These are phyloP conservation scores for Eupithecia insigniata DNA, from an alignment of 2,888 invertebrate genomes.

Conservation along the genomic window DNA sequence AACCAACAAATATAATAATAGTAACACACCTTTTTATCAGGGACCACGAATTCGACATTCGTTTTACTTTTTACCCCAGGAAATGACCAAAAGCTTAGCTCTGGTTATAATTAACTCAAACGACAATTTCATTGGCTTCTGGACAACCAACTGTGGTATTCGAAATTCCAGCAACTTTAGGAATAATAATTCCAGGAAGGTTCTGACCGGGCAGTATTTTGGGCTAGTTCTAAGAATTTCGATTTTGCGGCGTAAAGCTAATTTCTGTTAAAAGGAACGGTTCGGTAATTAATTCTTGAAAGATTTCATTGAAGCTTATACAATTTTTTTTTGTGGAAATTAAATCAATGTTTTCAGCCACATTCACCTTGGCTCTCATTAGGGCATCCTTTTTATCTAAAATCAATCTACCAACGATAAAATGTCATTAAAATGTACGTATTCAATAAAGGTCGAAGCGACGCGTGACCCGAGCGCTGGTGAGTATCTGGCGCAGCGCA, in stretches of 20 bases:
- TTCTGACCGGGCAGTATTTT: not conserved
- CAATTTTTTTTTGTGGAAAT: not conserved
- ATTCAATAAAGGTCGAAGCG: too few species aligned
- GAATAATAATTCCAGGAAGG: not conserved
- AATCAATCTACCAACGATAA: not conserved
- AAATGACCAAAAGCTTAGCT: constrained; percentile 35
- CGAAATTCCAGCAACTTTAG: not conserved
- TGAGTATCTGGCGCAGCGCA: too few species aligned
- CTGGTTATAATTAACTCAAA: constrained; percentile 38
- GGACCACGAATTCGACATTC: constrained; percentile 23
- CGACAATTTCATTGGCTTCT: constrained; percentile 38
- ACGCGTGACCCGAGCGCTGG: too few species aligned
- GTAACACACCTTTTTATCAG: not conserved
- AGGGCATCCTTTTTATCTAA: not conserved
- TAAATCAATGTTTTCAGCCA: not conserved
- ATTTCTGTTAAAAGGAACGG: not conserved
- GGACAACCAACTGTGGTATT: not conserved
- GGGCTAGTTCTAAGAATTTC: not conserved
- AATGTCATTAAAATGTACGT: not conserved
- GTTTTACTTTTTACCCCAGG: constrained; percentile 36
- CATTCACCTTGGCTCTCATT: not conserved
- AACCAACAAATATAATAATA: too few species aligned
- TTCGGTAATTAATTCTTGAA: not conserved
- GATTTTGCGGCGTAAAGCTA: not conserved
- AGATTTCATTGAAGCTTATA: not conserved